phyloP scores from a whole-genome alignment of 2,797 vertebrate genomes.

The Myotis vivesi region DNA sequence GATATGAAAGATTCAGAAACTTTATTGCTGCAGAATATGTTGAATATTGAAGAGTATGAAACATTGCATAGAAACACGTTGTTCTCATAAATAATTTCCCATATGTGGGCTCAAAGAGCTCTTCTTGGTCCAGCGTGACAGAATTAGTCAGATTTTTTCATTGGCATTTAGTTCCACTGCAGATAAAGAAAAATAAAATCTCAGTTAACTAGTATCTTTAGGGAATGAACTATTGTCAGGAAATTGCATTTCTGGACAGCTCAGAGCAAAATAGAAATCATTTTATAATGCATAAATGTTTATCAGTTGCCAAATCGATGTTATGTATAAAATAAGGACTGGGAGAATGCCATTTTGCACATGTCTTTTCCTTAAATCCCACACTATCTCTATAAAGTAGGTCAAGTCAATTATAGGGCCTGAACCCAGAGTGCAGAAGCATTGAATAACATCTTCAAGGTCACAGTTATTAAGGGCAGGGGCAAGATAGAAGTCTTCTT shows the following conservation, averaged over 20 bases:
- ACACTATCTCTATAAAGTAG: background rate
- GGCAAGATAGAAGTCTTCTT: background rate
- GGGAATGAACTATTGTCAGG: background rate
- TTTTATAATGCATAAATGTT: constrained; percentile 12
- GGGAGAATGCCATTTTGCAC: background rate
- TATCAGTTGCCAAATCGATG: background rate
- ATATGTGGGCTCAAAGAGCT: background rate
- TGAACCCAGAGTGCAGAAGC: background rate
- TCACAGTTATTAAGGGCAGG: background rate
- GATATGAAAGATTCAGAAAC: constrained; percentile 54
- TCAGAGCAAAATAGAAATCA: constrained; percentile 25
- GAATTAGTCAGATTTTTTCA: constrained; percentile 29
- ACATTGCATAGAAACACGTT: constrained; percentile 26
- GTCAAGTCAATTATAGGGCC: background rate
- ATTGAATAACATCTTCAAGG: background rate
- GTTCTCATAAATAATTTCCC: constrained; percentile 41
- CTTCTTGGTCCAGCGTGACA: background rate
- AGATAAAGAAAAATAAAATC: constrained; percentile 39
- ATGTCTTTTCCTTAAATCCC: background rate
- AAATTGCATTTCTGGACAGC: constrained; percentile 24
- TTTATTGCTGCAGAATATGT: background rate
- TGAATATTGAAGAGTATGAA: constrained; percentile 62
- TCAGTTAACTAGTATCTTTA: constrained; percentile 22
- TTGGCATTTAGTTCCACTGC: background rate
- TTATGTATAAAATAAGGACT: background rate